Evolutionary conservation across 2,113 vertebrate species (phyloP), one percentile per base, ranked within the genome.

Genomic region (Deroptyus accipitrinus): DNA sequence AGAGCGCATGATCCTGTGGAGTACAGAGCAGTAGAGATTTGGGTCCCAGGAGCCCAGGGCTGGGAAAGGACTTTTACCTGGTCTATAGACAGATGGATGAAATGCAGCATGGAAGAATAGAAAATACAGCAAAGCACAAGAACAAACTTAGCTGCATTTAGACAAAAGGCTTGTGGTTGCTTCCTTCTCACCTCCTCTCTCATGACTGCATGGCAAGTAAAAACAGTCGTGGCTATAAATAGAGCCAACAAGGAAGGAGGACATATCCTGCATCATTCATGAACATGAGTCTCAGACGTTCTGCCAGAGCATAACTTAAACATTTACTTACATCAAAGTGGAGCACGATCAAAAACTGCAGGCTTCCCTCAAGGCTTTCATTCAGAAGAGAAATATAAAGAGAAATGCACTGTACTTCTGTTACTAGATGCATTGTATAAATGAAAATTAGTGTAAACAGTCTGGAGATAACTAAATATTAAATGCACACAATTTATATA

Each of bases 401-500:
- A 86, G 86, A 87, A 95, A 69, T 63, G 54, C 54, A 75, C 74
- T 96, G 69, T 92, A 92, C 91, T 83, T 96, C 96, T 75, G 84
- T 89, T 95, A 81, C 73, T 77, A 90, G 83, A 96, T 81, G 67
- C 82, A 96, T 94, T 93, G 61, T 95, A 94, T 96, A 97, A 96
- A 96, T 94, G 89, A 97, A 97, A 96, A 97, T 96, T 95, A 96
- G 80, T 97, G 94, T 96, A 97, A 97, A 97, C 96, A 97, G 93
- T 97, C 80, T 90, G 86, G 76, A 96, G 88, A 97, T 96, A 97
- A 95, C 92, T 87, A 96, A 92, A 96, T 94, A 97, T 97, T 96
- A 97, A 97, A 97, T 72, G 82, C 83, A 41, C 61, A 78, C 59
- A 42, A 86, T 96, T 97, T 94, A 93, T 95, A 90, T 86, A 83